phyloP scores from a whole-genome alignment of 2,113 vertebrate species.

The Anseranas semipalmata region DNA sequence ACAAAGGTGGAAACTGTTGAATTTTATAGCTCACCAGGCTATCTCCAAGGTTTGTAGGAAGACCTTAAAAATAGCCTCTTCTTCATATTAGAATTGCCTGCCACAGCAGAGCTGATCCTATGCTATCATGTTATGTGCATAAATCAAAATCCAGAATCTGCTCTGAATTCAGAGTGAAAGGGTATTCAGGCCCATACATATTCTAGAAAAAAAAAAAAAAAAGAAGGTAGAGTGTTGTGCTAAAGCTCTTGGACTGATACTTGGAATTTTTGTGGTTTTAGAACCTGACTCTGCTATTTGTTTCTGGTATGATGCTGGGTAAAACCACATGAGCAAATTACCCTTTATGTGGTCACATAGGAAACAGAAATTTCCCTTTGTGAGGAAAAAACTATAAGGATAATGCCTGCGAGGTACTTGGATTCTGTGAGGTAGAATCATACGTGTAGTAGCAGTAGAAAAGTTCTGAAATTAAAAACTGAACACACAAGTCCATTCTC shows the following conservation, averaged over 20 bases:
- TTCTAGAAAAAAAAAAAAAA: neutral
- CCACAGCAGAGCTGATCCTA: neutral
- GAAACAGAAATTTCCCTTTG: neutral
- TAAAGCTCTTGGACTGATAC: neutral
- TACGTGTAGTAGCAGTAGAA: no score
- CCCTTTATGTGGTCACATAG: neutral
- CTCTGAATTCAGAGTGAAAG: neutral
- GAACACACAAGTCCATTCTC: neutral
- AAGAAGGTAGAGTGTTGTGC: neutral
- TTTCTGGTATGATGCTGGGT: neutral
- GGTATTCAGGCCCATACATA: neutral
- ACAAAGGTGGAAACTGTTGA: neutral
- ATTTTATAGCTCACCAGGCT: neutral
- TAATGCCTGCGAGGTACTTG: neutral
- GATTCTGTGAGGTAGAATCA: neutral
- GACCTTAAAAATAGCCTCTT: neutral
- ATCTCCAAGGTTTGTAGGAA: neutral
- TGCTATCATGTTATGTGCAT: neutral
- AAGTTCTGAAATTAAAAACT: neutral
- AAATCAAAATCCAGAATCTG: neutral
- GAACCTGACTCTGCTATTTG: neutral
- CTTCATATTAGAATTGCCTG: neutral
- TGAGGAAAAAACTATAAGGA: neutral
- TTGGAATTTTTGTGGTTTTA: neutral
- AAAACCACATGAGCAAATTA: neutral